phyloP scores from a whole-genome alignment of 2,888 invertebrate species.

The Zygogramma bicolorata region DNA sequence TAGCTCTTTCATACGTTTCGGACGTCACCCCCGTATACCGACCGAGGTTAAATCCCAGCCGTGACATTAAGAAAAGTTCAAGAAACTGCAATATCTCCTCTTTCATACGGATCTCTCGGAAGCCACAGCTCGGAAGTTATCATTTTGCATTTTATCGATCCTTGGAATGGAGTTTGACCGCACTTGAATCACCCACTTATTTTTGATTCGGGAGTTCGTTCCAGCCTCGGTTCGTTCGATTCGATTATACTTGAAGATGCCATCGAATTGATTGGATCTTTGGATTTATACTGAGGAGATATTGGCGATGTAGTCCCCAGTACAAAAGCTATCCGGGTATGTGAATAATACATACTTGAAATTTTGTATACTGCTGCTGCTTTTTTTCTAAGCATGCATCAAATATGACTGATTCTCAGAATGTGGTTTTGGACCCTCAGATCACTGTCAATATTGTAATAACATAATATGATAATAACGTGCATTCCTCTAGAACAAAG shows the following conservation, averaged over 20 bases:
- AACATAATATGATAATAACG: too few relatives aligned
- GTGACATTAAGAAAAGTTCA: conserved; percentile 20
- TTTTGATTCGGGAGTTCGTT: background rate
- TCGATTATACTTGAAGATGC: background rate
- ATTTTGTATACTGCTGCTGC: too few relatives aligned
- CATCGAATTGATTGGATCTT: background rate
- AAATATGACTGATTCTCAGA: too few relatives aligned
- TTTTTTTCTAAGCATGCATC: too few relatives aligned
- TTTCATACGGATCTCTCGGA: background rate
- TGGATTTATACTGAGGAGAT: background rate
- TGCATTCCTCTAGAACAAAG: too few relatives aligned
- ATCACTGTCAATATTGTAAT: too few relatives aligned
- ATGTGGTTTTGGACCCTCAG: too few relatives aligned
- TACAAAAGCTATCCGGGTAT: too few relatives aligned
- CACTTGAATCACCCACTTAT: conserved; percentile 4
- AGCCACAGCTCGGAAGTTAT: background rate
- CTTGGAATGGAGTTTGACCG: conserved; percentile 1
- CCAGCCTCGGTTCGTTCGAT: background rate
- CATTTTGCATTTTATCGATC: conserved; percentile 9
- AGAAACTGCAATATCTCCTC: background rate
- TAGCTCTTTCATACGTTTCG: too few relatives aligned
- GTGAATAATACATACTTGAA: too few relatives aligned
- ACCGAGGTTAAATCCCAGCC: conserved; percentile 14
- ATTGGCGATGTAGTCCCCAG: background rate
- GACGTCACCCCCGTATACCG: too few relatives aligned